Conservation (phyloP, 2,113 vertebrate species). For the Pionites leucogaster region DNA sequence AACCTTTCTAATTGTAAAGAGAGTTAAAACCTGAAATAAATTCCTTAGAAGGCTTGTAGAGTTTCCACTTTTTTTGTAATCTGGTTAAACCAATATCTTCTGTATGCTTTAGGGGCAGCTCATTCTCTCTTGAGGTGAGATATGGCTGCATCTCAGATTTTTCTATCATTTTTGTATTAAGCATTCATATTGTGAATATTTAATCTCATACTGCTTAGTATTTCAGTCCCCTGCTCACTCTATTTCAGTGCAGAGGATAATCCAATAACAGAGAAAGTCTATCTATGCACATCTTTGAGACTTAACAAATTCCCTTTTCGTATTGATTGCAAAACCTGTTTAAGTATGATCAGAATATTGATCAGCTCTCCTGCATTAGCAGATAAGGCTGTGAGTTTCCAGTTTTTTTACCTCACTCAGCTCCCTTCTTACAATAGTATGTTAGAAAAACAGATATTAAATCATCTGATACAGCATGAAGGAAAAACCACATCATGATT, state of each 20-base stretch:
- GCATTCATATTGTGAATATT: background rate
- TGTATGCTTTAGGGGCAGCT: background rate
- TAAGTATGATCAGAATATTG: background rate
- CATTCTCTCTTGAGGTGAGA: background rate
- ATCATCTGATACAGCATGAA: background rate
- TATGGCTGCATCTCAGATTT: background rate
- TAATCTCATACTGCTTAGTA: background rate
- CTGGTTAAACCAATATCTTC: background rate
- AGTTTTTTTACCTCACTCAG: background rate
- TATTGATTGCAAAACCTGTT: constrained; percentile 7
- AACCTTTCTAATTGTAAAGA: background rate
- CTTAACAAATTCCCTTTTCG: constrained; percentile 20
- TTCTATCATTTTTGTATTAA: background rate
- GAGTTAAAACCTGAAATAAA: background rate
- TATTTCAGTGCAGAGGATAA: background rate
- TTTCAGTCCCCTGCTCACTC: background rate
- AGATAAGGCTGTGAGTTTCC: background rate
- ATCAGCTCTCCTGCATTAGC: background rate
- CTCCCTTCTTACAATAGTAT: background rate
- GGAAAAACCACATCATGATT: background rate
- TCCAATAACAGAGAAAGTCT: constrained; percentile 14
- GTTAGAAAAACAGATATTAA: background rate
- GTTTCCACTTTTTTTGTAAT: background rate
- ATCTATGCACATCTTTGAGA: background rate
- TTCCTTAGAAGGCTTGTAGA: background rate